These are phyloP conservation scores for Serinus canaria DNA, from an alignment of 2,113 vertebrate genomes.

Conservation along the genomic window DNA sequence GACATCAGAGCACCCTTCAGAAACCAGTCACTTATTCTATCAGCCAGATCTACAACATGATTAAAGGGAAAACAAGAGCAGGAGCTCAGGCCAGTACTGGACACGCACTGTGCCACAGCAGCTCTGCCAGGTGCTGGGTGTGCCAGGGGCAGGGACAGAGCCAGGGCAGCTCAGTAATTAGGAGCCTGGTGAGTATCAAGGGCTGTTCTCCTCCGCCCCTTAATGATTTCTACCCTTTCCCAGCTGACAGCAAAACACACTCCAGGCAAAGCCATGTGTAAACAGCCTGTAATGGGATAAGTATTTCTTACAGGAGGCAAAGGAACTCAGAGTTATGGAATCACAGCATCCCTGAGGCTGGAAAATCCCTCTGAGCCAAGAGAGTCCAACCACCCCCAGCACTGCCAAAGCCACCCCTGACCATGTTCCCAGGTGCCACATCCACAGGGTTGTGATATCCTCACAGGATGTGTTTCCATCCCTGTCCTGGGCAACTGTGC, in stretches of 20 bases:
- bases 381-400: background rate
- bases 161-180: background rate
- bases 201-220: background rate
- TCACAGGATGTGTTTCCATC: background rate
- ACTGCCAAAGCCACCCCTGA: background rate
- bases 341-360: background rate
- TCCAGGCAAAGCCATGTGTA: background rate
- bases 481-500: background rate
- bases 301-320: background rate
- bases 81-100: rapidly evolving
- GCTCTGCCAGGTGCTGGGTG: rapidly evolving
- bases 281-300: background rate
- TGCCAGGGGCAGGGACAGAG: background rate
- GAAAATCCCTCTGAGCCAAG: background rate
- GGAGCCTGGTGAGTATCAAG: background rate
- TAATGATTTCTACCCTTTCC: background rate
- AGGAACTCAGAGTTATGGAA: background rate
- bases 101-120: rapidly evolving
- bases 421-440: background rate
- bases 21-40: rapidly evolving
- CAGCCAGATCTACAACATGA: background rate
- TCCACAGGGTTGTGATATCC: background rate
- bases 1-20: background rate
- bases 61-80: background rate
- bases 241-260: background rate